Conservation (phyloP, 2,113 vertebrate species). For the Pristiophorus japonicus region DNA sequence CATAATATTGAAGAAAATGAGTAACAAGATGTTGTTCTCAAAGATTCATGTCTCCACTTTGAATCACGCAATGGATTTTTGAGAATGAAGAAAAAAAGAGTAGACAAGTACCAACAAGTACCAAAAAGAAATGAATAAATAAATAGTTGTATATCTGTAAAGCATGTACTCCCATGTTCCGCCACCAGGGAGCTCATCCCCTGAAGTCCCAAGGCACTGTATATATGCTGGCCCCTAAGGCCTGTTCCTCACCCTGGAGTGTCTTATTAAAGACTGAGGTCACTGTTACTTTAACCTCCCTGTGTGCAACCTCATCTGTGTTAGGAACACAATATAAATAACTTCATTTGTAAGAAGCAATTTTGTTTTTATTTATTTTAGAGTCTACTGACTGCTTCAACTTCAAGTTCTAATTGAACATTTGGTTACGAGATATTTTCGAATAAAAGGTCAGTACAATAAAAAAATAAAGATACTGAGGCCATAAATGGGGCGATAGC, state of each 20-base stretch:
- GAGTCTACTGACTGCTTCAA: background rate
- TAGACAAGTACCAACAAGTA: background rate
- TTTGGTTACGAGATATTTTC: background rate
- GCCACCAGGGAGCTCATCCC: no score
- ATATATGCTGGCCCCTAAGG: no score
- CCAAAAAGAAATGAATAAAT: background rate
- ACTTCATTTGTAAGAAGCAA: background rate
- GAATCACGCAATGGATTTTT: background rate
- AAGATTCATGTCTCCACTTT: background rate
- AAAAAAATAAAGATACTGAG: background rate
- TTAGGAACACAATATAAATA: no score
- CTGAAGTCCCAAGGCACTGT: no score
- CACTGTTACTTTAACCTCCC: no score
- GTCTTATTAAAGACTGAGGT: no score
- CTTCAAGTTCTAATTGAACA: background rate
- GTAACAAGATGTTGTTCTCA: background rate
- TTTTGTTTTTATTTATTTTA: background rate
- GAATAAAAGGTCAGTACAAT: background rate
- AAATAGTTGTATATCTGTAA: no score
- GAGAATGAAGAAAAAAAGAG: background rate
- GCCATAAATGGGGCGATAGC: background rate
- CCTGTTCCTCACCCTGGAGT: no score
- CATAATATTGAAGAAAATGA: background rate
- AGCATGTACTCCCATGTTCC: no score
- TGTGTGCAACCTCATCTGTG: no score